Evolutionary conservation across 2,888 invertebrate species (phyloP).

Genomic region (Ectobius pallidus): DNA sequence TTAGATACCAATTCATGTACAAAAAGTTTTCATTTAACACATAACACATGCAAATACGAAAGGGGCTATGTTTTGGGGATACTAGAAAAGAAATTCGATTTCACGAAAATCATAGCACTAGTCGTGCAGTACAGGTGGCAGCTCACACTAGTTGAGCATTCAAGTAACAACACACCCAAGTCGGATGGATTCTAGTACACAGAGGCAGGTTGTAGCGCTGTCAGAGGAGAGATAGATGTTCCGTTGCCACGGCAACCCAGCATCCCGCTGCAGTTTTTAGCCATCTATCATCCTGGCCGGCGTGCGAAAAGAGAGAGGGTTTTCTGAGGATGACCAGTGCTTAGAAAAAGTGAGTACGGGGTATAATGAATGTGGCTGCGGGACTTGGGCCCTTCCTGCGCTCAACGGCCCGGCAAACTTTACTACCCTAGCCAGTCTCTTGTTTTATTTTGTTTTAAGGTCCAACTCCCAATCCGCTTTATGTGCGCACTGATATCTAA

Average conservation of each 20-base stretch:
- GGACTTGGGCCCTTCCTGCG: slow-evolving; percentile 1
- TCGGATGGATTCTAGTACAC: slow-evolving; percentile 13
- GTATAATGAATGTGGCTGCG: too few relatives aligned
- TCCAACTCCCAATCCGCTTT: slow-evolving; percentile 25
- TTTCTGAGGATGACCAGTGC: slow-evolving; percentile 26
- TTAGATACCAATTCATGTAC: too few relatives aligned
- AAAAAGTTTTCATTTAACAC: too few relatives aligned
- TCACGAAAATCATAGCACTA: too few relatives aligned
- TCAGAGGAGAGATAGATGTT: slow-evolving; percentile 35
- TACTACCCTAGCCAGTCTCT: slow-evolving; percentile 12
- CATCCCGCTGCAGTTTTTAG: slow-evolving; percentile 11
- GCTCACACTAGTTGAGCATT: too few relatives aligned
- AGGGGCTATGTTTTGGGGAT: too few relatives aligned
- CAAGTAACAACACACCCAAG: too few relatives aligned
- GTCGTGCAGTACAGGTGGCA: too few relatives aligned
- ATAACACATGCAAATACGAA: too few relatives aligned
- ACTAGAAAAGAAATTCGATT: too few relatives aligned
- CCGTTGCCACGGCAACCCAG: slow-evolving; percentile 31
- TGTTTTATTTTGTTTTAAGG: slow-evolving; percentile 32
- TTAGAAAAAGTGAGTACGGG: slow-evolving; percentile 20
- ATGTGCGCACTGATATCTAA: slow-evolving; percentile 29
- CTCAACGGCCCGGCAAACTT: not conserved
- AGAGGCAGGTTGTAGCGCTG: slow-evolving; percentile 14
- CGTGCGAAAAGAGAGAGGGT: slow-evolving; percentile 17
- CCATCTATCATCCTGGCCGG: slow-evolving; percentile 33